These are phyloP conservation scores for Craterocephalus amniculus DNA, from an alignment of 2,797 vertebrate species.

Conservation along the genomic window DNA sequence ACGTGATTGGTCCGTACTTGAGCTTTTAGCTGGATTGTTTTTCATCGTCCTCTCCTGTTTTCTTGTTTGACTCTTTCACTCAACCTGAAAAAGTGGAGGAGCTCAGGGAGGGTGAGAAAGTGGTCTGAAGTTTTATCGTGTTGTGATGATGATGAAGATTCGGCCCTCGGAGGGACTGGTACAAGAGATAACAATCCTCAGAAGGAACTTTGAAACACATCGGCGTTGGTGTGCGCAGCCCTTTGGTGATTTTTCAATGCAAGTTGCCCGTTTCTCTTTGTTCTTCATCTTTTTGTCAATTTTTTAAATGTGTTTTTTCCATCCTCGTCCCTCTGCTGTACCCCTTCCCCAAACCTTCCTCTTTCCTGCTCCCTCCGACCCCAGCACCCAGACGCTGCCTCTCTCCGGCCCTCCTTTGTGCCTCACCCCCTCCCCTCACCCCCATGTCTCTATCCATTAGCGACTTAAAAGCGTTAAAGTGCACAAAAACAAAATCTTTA, in stretches of 20 bases:
- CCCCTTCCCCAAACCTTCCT: constrained; percentile 36
- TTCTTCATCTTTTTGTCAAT: constrained; percentile 44
- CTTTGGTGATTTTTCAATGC: constrained; percentile 22
- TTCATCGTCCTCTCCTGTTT: constrained; percentile 3
- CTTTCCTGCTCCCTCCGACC: constrained; percentile 18
- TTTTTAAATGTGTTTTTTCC: constrained; percentile 37
- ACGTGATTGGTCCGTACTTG: constrained; percentile 8
- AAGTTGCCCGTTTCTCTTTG: constrained; percentile 22
- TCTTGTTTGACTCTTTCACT: constrained; percentile 29
- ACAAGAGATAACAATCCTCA: constrained; percentile 50
- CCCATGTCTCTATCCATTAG: constrained; percentile 71
- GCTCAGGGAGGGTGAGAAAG: constrained; percentile 22
- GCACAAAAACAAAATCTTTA: constrained; percentile 60
- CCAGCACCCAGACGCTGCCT: constrained; percentile 33
- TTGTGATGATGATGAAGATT: constrained; percentile 53
- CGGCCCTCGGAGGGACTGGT: constrained; percentile 36
- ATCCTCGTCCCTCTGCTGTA: constrained; percentile 36
- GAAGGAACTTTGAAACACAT: constrained; percentile 43
- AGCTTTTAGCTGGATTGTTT: constrained; percentile 26
- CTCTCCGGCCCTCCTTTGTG: constrained; percentile 47
- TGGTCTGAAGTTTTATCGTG: constrained; percentile 43
- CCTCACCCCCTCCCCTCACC: constrained; percentile 38
- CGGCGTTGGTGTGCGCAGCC: constrained; percentile 8
- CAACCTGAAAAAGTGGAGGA: constrained; percentile 13
- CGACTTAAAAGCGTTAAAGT: constrained; percentile 71